Percentiles rank a stretch among this genome's conserved stretches.
Conservation (phyloP, 2,888 invertebrate species). For the Hermaeophaga mercurialis region DNA sequence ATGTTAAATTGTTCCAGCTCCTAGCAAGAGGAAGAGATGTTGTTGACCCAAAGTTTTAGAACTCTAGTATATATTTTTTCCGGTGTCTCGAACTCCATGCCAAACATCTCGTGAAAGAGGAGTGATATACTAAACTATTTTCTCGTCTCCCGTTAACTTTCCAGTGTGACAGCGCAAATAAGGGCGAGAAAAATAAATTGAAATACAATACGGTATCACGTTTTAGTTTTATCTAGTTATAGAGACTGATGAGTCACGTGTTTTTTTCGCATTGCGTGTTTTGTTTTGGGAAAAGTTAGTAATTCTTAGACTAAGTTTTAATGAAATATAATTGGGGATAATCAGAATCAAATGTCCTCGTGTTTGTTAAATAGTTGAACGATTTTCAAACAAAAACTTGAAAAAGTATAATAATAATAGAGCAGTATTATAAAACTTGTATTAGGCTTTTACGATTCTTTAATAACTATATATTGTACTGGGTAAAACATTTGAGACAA, state of each 20-base stretch:
- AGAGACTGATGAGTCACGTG: constrained; percentile 1
- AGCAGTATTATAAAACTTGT: too few relatives aligned
- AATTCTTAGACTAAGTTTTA: background rate
- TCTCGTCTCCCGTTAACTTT: constrained; percentile 11
- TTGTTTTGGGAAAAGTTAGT: background rate
- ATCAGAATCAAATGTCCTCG: too few relatives aligned
- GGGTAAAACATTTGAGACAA: too few relatives aligned
- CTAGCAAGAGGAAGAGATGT: constrained; percentile 39
- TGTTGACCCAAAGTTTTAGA: constrained; percentile 52
- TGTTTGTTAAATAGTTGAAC: too few relatives aligned
- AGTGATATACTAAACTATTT: constrained; percentile 33
- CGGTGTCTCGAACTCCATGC: constrained; percentile 32
- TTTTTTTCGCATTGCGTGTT: background rate
- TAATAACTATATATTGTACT: too few relatives aligned
- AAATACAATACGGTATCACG: constrained; percentile 16
- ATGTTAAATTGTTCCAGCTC: constrained; percentile 48
- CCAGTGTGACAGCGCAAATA: constrained; percentile 11
- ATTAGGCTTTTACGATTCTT: too few relatives aligned
- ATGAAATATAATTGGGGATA: too few relatives aligned
- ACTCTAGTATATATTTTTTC: constrained; percentile 42
- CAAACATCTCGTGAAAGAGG: constrained; percentile 37
- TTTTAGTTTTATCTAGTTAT: constrained; percentile 15
- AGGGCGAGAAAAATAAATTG: constrained; percentile 16
- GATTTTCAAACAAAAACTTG: too few relatives aligned
- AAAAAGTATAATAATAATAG: too few relatives aligned